These are phyloP conservation scores for Patiria pectinifera DNA, from an alignment of 53 echinoderm and acorn worm genomes.

Conservation along the genomic window DNA sequence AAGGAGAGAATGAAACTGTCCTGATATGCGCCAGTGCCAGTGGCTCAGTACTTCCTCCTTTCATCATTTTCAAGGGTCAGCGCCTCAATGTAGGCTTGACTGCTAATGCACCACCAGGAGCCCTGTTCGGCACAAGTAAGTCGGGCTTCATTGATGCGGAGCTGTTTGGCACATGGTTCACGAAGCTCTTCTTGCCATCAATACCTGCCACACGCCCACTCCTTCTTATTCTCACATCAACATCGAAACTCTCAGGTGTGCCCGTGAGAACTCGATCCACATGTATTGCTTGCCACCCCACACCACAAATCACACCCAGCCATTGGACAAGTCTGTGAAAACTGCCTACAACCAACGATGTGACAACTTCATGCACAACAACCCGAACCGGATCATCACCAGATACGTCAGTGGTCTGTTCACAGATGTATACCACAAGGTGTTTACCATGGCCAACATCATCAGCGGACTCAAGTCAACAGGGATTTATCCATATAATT, in stretches of 20 bases:
- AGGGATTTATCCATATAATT: constrained; percentile 33
- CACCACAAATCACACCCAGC: constrained; percentile 72
- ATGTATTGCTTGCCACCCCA: constrained; percentile 68
- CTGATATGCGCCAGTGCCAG: constrained; percentile 44
- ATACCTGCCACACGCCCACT: constrained; percentile 55
- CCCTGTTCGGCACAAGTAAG: constrained; percentile 68
- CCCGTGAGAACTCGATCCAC: constrained; percentile 59
- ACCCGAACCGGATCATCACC: constrained; percentile 59
- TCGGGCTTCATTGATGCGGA: constrained; percentile 62
- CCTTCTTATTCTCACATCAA: constrained; percentile 22
- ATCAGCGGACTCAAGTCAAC: constrained; percentile 39
- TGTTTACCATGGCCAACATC: constrained; percentile 11
- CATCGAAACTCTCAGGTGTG: constrained; percentile 18
- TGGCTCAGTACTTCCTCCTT: constrained; percentile 34
- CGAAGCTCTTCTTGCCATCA: constrained; percentile 59
- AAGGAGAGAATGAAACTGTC: constrained; percentile 51
- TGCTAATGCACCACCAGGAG: constrained; percentile 58
- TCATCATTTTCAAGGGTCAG: constrained; percentile 68
- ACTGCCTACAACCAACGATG: constrained; percentile 58
- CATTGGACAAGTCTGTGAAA: constrained; percentile 70
- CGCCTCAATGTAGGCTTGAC: constrained; percentile 53
- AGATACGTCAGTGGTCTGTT: constrained; percentile 48
- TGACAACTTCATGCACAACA: constrained; percentile 61
- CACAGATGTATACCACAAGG: constrained; percentile 48
- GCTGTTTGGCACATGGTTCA: constrained; percentile 71